Evolutionary conservation across 2,113 vertebrate species (phyloP), one percentile per base, ranked within the genome.

Genomic region (Amphiprion ocellaris): DNA sequence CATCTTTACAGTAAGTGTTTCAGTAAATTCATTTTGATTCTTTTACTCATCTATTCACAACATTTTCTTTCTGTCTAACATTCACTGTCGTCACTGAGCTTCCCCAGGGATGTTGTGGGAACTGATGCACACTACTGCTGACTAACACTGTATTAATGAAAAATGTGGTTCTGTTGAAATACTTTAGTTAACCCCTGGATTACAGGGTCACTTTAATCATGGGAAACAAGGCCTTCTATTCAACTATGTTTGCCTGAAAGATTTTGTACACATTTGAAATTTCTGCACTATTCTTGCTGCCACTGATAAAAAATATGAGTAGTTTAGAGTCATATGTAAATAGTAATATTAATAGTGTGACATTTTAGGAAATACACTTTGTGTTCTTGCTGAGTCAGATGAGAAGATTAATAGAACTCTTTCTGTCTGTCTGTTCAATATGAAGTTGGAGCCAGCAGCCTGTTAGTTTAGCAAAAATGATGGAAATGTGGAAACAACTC

Each of bases 71-170:
- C 71, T 58, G 69, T 50, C 55, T 74, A 58, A 67, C 72, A 26
- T 84, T 80, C 77, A 74, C 88, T 89, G 83, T 71, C 74, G 79
- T 92, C 87, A 85, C 37, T 8, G 67, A 67, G 33, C 77, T 41
- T 83, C 87, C 85, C 78, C 19, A 1, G 80, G 74, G 88, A 86
- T 11, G 11, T n/a, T 71, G 72, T 87, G 84, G 78, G 81, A 90
- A 86, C 79, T 62, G 76, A 79, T 69, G 72, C 78, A 77, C 56
- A 37, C 54, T 65, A 26, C 67, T 76, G 77, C 71, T 76, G 74
- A 77, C 81, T 82, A 84, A 73, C 74, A 75, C 50, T 52, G 46
- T 59, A 77, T 75, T 74, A 79, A 69, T 55, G 73, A 74, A 83
- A 60, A 69, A 33, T 2, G 54, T 52, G 61, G 80, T 60, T 77